Base-by-base conservation (phyloP, 1,140 invertebrate genomes). In the Ceratina australensis region DNA sequence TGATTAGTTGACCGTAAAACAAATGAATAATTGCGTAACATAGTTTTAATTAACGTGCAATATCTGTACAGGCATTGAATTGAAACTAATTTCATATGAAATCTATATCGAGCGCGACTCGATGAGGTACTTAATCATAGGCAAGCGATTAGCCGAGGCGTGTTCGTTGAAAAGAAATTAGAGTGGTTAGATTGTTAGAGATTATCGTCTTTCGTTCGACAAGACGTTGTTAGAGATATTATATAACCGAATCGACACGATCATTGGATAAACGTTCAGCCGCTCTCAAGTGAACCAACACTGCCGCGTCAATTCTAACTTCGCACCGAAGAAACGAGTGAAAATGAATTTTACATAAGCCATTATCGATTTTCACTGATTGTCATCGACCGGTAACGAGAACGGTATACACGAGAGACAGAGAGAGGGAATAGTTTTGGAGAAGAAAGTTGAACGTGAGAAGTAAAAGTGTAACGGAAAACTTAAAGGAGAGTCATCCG, bases 221-320 rank as follows among this genome's bases (percentile, higher is more conserved):
- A 16, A 33, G 15, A 57, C 7, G 13, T 49, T 24, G 26, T 50
- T 52, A 28, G 26, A 10, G 49, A n/a, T 18, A 52, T 24, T 42
- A 42, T 42, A 42, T 42, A 42, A 42, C 13, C 16, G 22, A 2
- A 16, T 0, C 47, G 15, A 2, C 20, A 72, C 74, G 24, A 56
- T 24, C 24, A 59, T 49, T 22, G 42, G 57, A 18, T 67, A 63
- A 33, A 63, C 67, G 47, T 80, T 56, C 66, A 33, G 75, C 78
- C 76, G 80, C 68, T 73, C 56, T 68, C n/a, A 16, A n/a, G 22
- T 79, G 56, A 85, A 85, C 83, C 65, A 85, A 82, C 84, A 85
- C 84, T 85, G 84, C 84, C 84, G 80, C 72, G 68, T 50, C 77
- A 79, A 85, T 85, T 85, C 75, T 84, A 81, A 85, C 67, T 60